Base-by-base conservation (phyloP, 2,797 vertebrate genomes). In the Scomberomorus guttatus region DNA sequence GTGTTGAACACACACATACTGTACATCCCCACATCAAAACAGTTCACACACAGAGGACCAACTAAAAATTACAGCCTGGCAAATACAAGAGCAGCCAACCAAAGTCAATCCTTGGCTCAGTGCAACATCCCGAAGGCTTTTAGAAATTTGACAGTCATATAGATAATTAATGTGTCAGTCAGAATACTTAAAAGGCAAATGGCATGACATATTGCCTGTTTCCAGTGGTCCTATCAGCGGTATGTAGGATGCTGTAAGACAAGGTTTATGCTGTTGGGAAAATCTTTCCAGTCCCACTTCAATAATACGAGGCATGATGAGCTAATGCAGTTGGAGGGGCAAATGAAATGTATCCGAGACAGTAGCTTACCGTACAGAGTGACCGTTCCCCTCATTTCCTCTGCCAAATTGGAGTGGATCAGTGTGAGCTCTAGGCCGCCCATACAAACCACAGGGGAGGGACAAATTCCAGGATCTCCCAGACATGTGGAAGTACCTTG, bases 391-490 rank as follows among this genome's bases (percentile, higher is more conserved):
- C 61, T 80, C 67, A 60, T 73, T 69, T 77, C 42, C 39, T 58
- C 69, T 60, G 77, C 80, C 65, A 81, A 72, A 74, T 54, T 69
- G 51, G 57, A 83, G 72, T 69, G 75, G 79, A 89, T 79, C 79
- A 58, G 77, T 44, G 80, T 63, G 72, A 82, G 69, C 50, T 69
- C 25, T 71, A 39, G 68, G 68, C 64, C 57, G 73, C 64, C 73
- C 10, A 18, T 51, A 9, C 52, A 65, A 75, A 74, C 68, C 65
- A 17, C 83, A 12, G 46, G 59, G 62, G 66, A 78, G 44, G 46
- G 25, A 44, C 25, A 27, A 46, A 39, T 77, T 55, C 79, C 77
- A 62, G 51, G 12, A 74, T 76, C 59, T 76, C 75, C 55, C 25
- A 39, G 60, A 83, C 56, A 32, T 4, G n/a, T 37, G 55, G 29